Evolutionary conservation across 64 coral and sea anemone genomes (phyloP).

Genomic region (Dendrophyllia cribrosa): DNA sequence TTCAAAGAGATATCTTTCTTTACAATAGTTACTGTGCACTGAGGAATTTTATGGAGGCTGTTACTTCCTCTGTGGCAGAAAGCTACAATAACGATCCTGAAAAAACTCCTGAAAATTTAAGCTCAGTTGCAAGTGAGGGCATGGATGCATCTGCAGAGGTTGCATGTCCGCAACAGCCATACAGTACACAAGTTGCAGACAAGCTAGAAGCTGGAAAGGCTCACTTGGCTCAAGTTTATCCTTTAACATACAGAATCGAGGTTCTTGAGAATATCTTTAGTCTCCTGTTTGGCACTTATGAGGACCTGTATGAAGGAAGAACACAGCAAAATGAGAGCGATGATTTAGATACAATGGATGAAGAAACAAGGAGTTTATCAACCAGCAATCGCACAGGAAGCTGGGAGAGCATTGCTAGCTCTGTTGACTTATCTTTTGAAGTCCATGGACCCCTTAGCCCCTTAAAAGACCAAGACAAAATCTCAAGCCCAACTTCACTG

Average conservation of each 20-base stretch:
- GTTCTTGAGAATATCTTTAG: constrained; percentile 96
- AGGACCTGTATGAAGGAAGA: constrained; percentile 84
- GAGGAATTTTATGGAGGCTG: constrained; percentile 86
- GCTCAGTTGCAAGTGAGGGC: not conserved
- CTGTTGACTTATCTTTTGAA: constrained; percentile 48
- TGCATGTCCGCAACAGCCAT: not conserved
- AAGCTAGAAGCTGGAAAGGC: constrained; percentile 70
- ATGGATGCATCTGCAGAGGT: not conserved
- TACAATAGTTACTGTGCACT: constrained; percentile 95
- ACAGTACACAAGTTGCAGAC: constrained; percentile 3
- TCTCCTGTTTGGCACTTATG: constrained; percentile 91
- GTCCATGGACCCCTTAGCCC: constrained; percentile 38
- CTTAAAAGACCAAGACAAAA: constrained; percentile 71
- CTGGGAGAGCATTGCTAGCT: constrained; percentile 88
- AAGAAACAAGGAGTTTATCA: constrained; percentile 81
- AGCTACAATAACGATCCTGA: not conserved
- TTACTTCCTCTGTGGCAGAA: not conserved
- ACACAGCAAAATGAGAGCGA: constrained; percentile 88
- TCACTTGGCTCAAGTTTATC: constrained; percentile 75
- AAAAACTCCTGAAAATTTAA: not conserved
- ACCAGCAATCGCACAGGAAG: constrained; percentile 86
- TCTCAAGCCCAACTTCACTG: not conserved
- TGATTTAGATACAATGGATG: constrained; percentile 87
- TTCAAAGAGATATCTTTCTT: constrained; percentile 87
- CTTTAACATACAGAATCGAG: constrained; percentile 92